Conservation (phyloP, 2,797 vertebrate species). For the Gadopsis marmoratus region DNA sequence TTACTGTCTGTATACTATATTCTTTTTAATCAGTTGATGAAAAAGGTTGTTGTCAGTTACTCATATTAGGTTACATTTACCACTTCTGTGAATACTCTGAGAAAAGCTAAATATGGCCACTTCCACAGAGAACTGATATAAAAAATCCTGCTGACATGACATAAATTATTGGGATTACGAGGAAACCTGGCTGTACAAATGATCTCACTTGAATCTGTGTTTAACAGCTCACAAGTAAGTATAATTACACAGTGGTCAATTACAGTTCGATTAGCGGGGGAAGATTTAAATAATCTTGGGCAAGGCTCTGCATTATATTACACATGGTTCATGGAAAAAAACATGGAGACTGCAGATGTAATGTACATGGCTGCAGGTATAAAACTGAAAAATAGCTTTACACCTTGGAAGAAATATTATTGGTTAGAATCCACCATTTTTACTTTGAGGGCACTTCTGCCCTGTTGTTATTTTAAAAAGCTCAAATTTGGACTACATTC, state of each 20-base stretch:
- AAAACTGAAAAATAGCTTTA: neutral
- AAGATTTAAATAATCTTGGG: constrained; percentile 1
- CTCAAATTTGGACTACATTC: neutral
- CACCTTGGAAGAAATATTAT: neutral
- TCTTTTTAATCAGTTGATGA: neutral
- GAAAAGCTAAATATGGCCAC: neutral
- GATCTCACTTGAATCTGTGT: neutral
- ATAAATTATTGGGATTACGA: neutral
- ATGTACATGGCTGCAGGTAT: neutral
- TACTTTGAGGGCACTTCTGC: too few species aligned
- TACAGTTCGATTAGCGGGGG: neutral
- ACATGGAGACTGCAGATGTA: neutral
- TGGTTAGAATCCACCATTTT: neutral
- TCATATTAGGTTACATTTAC: neutral
- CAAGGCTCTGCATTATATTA: neutral
- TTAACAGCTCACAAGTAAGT: neutral
- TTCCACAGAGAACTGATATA: neutral
- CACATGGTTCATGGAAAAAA: neutral
- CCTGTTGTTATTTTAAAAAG: neutral
- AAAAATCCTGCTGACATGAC: neutral
- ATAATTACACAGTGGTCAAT: neutral
- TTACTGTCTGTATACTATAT: neutral
- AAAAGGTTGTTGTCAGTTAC: neutral
- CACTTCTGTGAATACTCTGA: neutral
- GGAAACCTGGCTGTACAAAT: neutral